Evolutionary conservation across 2,113 vertebrate genomes (phyloP), one percentile per base, ranked within the genome.

Genomic region (Origma solitaria): DNA sequence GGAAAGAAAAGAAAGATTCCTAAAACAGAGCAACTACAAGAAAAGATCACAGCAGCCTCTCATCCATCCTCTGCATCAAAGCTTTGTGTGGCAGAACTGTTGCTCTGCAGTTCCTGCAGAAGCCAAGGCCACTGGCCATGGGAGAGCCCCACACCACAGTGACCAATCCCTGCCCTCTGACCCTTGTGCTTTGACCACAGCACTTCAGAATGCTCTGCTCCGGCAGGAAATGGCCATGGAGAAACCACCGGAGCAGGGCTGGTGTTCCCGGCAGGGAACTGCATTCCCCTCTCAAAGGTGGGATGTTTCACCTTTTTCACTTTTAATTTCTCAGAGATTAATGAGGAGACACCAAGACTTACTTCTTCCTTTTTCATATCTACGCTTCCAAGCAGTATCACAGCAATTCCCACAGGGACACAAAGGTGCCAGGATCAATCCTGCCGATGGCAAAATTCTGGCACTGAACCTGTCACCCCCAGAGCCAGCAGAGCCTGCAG

Each of bases 121-220:
- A 86, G 38, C 30, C 9, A 13, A 75, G 27, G 23, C 50, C 19
- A 2, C 38, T 19, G 0, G 0, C 30, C 3, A 0, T 4, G 42
- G 47, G 23, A 66, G 7, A 80, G 21, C 54, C 45, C 15, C 49
- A 38, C 22, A 6, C 6, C 62, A 18, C 27, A 21, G 2, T 0
- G 1, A 30, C 4, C 65, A 53, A 28, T 3, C 27, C 42, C 75
- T 10, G 42, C 42, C 51, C 15, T 2, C 22, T 4, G 21, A 28
- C 19, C 8, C 69, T 16, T 2, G 3, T 37, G 45, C 49, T 64
- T 22, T 14, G 23, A 12, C 28, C 21, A 4, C 15, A 4, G 78
- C 7, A 0, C 44, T 24, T 6, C 51, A 2, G 5, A n/a, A 58
- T 33, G 50, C 42, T 49, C 37, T 7, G 6, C 7, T 44, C 17